Evolutionary conservation across 2,113 vertebrate genomes (phyloP).

Genomic region (Panurus biarmicus): DNA sequence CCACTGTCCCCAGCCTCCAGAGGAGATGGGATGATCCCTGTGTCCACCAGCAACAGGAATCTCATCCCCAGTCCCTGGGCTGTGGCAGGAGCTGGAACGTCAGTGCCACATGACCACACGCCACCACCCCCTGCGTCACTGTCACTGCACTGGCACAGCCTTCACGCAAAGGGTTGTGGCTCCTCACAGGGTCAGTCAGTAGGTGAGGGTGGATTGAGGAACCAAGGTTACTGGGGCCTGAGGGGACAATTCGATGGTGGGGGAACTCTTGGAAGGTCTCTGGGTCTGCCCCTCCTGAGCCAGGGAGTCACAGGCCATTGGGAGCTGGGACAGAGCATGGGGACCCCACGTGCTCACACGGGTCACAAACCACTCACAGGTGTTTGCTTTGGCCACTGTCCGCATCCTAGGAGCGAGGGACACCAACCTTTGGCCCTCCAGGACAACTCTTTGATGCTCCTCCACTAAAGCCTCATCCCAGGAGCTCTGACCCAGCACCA

Average conservation of each 20-base stretch:
- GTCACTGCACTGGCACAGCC: not conserved
- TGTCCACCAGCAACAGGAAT: not conserved
- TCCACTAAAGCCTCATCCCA: not conserved
- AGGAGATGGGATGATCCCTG: not conserved
- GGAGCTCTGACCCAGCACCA: not conserved
- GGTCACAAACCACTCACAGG: not conserved
- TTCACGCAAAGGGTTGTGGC: not conserved
- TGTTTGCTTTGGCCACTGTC: not conserved
- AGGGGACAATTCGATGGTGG: not conserved
- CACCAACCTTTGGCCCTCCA: not conserved
- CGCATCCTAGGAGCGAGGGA: accelerated
- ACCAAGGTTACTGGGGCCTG: not conserved
- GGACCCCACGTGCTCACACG: accelerated
- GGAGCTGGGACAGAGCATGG: accelerated
- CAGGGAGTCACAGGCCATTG: not conserved
- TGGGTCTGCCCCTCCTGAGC: not conserved
- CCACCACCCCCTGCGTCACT: not conserved
- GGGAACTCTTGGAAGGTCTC: not conserved
- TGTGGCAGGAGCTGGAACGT: accelerated
- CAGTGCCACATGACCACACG: not conserved
- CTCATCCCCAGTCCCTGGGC: not conserved
- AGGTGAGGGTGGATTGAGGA: not conserved
- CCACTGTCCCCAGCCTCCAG: not conserved
- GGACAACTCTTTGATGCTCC: not conserved
- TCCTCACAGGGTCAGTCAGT: accelerated